These are phyloP conservation scores for Temnothorax longispinosus DNA, from an alignment of 1,140 invertebrate species.

Conservation along the genomic window DNA sequence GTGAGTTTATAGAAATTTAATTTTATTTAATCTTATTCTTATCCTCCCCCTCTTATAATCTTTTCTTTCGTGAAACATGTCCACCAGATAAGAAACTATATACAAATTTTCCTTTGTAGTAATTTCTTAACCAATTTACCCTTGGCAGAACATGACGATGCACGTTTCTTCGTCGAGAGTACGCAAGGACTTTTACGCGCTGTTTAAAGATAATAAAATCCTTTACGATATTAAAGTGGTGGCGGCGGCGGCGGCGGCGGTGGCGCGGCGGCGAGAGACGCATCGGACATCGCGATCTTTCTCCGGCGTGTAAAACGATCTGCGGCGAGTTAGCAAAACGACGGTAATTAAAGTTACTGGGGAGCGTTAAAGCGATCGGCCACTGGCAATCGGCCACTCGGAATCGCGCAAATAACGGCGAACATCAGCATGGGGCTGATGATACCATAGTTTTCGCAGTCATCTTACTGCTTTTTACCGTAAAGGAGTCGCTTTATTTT, in stretches of 20 bases:
- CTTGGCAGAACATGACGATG: background rate
- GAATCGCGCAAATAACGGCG: slow-evolving; percentile 21
- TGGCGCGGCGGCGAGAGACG: background rate
- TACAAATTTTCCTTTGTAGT: background rate
- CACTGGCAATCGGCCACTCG: too few species aligned
- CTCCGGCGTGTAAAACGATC: background rate
- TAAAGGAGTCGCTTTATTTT: background rate
- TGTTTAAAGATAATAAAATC: slow-evolving; percentile 37
- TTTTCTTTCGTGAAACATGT: background rate
- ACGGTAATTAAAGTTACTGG: slow-evolving; percentile 26
- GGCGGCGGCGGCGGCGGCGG: background rate
- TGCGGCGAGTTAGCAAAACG: slow-evolving; percentile 6
- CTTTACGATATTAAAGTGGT: slow-evolving; percentile 31
- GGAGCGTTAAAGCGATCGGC: slow-evolving; percentile 10
- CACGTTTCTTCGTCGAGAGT: background rate
- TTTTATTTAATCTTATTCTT: background rate
- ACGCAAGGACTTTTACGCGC: slow-evolving; percentile 7
- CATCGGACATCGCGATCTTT: slow-evolving; percentile 3
- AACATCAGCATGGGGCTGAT: background rate
- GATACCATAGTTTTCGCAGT: background rate
- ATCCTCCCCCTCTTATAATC: background rate
- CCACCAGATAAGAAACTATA: background rate
- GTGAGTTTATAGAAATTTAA: background rate
- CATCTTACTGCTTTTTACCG: background rate
- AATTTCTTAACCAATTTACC: slow-evolving; percentile 6